Evolutionary conservation across 2,797 vertebrate species (phyloP).

Genomic region (Pangasius djambal): DNA sequence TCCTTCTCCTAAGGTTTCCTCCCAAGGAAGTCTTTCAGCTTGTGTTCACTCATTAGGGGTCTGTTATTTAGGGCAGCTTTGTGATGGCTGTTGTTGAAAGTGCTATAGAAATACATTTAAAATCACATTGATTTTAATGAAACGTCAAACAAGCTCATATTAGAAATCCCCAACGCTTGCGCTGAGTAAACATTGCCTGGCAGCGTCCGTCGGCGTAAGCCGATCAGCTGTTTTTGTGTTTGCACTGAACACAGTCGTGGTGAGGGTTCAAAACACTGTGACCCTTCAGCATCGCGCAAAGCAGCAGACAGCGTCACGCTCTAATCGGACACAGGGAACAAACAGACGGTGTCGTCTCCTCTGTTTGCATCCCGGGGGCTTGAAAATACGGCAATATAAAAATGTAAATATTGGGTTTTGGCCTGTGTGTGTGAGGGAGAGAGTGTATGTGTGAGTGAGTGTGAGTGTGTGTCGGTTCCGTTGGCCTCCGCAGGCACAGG

Average conservation of each 20-base stretch:
- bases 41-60: background rate
- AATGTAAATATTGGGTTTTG: constrained; percentile 63
- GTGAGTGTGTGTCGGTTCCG: constrained; percentile 46
- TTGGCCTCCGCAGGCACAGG: constrained; percentile 72
- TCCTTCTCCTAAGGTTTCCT: background rate
- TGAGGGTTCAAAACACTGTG: constrained; percentile 41
- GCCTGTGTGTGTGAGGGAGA: background rate
- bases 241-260: constrained; percentile 22
- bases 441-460: constrained; percentile 23
- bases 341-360: constrained; percentile 56
- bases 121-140: background rate
- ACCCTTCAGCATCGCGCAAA: constrained; percentile 40
- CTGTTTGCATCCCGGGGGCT: constrained; percentile 56
- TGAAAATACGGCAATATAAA: constrained; percentile 63
- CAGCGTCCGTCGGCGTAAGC: background rate
- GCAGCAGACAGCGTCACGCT: constrained; percentile 52
- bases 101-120: background rate
- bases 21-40: background rate
- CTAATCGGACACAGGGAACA: constrained; percentile 59
- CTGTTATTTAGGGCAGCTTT: background rate
- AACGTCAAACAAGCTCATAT: background rate
- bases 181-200: background rate
- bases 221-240: constrained; percentile 38
- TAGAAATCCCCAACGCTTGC: background rate
- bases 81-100: background rate